Base-by-base conservation (phyloP, 2,113 vertebrate genomes). In the Oenanthe melanoleuca region DNA sequence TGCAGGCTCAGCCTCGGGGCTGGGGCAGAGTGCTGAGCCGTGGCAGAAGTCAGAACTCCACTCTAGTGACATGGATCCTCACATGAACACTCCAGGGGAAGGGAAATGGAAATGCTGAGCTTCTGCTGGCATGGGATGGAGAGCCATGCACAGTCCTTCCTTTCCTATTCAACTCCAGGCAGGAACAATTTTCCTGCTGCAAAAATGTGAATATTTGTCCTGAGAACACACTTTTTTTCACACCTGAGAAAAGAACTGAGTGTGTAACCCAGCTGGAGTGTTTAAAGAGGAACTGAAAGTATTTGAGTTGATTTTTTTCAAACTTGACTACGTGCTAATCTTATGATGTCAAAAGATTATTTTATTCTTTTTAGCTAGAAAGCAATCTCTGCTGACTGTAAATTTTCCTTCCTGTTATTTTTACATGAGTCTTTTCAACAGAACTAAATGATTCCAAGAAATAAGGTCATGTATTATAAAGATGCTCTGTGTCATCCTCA, bases 1-100 rank as follows among this genome's bases (percentile, higher is more conserved):
- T 47, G 44, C 37, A 47, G 64, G 52, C 59, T 26, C 47, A 67
- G 59, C 44, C 69, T 17, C 0, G 0, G 38, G 60, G 14, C 0
- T 1, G 6, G 23, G 24, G 42, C 40, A 25, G 40, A 37, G 55
- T 6, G 42, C 49, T 37, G 49, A 78, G 26, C 37, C 11, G 10
- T 9, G 31, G 31, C 44, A 50, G 74, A 40, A 61, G 47, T 21
- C 57, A 61, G 29, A 55, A 52, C 52, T 56, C 93, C 31, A 16
- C 4, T 4, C 20, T 4, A 31, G 14, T 8, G 31, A 55, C 22
- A 12, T 1, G 22, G 52, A 66, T 23, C 37, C 33, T 40, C 8
- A 4, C 23, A 2, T 8, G 5, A 50, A 9, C 3, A 1, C 33
- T 31, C 24, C 38, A 9, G 71, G 14, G 65, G 28, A 28, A 20